These are phyloP conservation scores for Drosophila leontia DNA, from an alignment of 1,140 invertebrate species.

Conservation along the genomic window DNA sequence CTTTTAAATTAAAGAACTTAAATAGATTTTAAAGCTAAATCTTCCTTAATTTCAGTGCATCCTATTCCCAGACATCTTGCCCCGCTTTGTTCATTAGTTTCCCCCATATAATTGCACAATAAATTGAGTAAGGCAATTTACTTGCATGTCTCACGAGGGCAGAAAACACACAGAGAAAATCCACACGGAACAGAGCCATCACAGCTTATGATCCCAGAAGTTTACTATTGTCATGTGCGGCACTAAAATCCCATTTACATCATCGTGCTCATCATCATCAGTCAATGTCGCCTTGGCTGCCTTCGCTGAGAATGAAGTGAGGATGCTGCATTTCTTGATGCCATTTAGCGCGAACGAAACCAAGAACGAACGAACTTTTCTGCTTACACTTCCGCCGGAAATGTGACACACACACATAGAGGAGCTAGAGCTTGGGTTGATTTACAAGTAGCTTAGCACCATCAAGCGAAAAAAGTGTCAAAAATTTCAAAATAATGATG, in stretches of 20 bases:
- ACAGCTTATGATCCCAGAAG: slow-evolving; percentile 79
- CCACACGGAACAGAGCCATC: slow-evolving; percentile 52
- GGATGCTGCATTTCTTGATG: slow-evolving; percentile 81
- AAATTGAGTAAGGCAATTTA: slow-evolving; percentile 78
- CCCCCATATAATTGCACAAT: slow-evolving; percentile 77
- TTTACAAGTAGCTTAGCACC: slow-evolving; percentile 81
- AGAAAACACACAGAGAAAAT: slow-evolving; percentile 17
- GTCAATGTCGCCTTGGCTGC: slow-evolving; percentile 63
- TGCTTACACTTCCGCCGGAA: slow-evolving; percentile 81
- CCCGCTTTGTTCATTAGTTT: slow-evolving; percentile 67
- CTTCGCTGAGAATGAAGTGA: slow-evolving; percentile 68
- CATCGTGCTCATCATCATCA: slow-evolving; percentile 83
- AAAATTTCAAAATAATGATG: slow-evolving; percentile 83
- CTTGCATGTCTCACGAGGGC: slow-evolving; percentile 61
- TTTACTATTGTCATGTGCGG: slow-evolving; percentile 80
- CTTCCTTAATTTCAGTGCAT: too few species aligned
- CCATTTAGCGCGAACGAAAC: slow-evolving; percentile 74
- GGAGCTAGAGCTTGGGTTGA: slow-evolving; percentile 65
- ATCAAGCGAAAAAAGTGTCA: slow-evolving; percentile 72
- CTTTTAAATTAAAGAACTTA: too few species aligned
- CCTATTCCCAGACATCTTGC: background rate
- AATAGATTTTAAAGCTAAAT: too few species aligned
- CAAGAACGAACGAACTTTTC: slow-evolving; percentile 73
- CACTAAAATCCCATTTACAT: slow-evolving; percentile 83
- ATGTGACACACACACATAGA: slow-evolving; percentile 55